phyloP scores from a whole-genome alignment of 2,888 invertebrate genomes.

The Trichacis sp. region DNA sequence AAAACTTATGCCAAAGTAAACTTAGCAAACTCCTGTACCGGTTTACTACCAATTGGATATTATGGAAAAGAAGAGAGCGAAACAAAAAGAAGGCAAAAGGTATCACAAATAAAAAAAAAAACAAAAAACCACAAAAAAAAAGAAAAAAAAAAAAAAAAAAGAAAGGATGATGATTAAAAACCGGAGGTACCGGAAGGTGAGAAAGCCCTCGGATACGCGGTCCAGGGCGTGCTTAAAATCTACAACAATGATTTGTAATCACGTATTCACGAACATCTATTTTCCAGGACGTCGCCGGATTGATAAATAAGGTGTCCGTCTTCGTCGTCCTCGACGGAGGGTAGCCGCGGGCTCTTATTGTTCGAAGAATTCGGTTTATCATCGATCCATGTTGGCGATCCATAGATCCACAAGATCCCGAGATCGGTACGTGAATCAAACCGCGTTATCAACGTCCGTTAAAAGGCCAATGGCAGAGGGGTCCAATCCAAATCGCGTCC shows the following conservation, averaged over 20 bases:
- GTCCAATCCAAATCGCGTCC: constrained; percentile 61
- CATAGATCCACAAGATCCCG: constrained; percentile 9
- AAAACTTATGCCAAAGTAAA: too few species aligned
- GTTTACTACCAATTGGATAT: too few species aligned
- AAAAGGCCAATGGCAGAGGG: too few species aligned
- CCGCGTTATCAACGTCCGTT: too few species aligned
- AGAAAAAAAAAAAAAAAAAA: constrained; percentile 15
- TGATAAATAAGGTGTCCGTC: constrained; percentile 99
- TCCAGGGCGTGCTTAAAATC: constrained; percentile 59
- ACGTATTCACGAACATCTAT: constrained; percentile 97
- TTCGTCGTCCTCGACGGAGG: constrained; percentile 98
- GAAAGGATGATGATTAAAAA: constrained; percentile 23
- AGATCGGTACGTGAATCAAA: too few species aligned
- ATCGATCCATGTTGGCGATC: constrained; percentile 29
- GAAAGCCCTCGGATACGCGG: constrained; percentile 47
- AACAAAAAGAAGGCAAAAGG: neutral
- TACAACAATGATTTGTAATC: constrained; percentile 69
- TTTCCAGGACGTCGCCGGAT: constrained; percentile 98
- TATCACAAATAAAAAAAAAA: neutral
- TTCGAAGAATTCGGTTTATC: constrained; percentile 51
- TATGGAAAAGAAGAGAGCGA: too few species aligned
- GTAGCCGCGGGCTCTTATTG: constrained; percentile 86
- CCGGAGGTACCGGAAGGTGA: constrained; percentile 1
- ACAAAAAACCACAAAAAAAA: constrained; percentile 22
- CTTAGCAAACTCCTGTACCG: too few species aligned